Conservation (phyloP, 2,888 invertebrate genomes). For the Copidosoma aretas region DNA sequence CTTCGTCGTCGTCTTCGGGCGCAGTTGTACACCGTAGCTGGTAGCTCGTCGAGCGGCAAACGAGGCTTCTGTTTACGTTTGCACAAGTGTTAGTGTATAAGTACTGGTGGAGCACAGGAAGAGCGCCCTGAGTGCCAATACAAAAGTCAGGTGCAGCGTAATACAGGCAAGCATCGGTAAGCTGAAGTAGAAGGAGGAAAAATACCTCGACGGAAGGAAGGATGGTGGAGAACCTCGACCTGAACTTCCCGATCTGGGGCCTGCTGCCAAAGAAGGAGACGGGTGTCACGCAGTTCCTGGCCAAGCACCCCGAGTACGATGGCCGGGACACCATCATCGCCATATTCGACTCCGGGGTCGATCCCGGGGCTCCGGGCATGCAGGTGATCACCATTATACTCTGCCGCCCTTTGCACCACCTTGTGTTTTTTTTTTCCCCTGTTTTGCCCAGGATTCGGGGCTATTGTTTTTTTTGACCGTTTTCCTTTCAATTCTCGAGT, state of each 20-base stretch:
- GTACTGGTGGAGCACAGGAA: too few relatives aligned
- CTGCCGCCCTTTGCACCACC: too few relatives aligned
- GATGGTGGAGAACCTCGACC: constrained; percentile 50
- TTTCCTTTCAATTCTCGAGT: not conserved
- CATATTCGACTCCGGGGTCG: constrained; percentile 97
- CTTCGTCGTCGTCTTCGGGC: too few relatives aligned
- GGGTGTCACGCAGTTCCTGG: constrained; percentile 83
- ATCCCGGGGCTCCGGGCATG: constrained; percentile 93
- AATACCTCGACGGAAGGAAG: not conserved
- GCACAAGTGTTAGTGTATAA: too few relatives aligned
- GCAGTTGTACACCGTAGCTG: too few relatives aligned
- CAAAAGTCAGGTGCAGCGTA: too few relatives aligned
- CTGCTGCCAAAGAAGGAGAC: constrained; percentile 95
- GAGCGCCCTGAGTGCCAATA: too few relatives aligned
- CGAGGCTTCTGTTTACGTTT: too few relatives aligned
- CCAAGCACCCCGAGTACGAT: constrained; percentile 89
- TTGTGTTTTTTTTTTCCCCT: not conserved
- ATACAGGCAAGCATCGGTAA: too few relatives aligned
- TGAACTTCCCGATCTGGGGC: constrained; percentile 81
- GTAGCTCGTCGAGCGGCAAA: too few relatives aligned
- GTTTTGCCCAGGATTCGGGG: too few relatives aligned
- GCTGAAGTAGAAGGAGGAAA: too few relatives aligned
- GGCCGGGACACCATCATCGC: constrained; percentile 92
- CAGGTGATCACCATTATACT: constrained; percentile 81
- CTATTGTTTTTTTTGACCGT: not conserved